phyloP scores from a whole-genome alignment of 2,113 vertebrate species.

The Pomatostomus ruficeps region DNA sequence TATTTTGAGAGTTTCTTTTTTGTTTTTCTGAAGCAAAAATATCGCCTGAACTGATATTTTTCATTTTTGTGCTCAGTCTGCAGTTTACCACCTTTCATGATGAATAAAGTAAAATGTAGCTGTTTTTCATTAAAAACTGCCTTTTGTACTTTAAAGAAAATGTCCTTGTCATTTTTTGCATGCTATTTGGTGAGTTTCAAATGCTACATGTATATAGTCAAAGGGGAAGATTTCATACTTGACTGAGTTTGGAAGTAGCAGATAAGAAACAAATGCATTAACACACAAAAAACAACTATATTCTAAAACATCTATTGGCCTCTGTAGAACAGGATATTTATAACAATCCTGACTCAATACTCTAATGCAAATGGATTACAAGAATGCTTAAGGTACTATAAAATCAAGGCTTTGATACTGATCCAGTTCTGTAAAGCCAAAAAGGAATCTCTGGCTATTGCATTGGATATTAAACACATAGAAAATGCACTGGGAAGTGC shows the following conservation, averaged over 20 bases:
- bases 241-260: not conserved
- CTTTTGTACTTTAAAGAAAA: constrained; percentile 6
- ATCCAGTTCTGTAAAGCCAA: not conserved
- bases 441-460: not conserved
- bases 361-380: not conserved
- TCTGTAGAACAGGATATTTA: not conserved
- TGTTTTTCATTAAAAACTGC: not conserved
- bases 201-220: not conserved
- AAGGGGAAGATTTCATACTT: not conserved
- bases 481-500: not conserved
- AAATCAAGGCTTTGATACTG: not conserved
- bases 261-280: not conserved
- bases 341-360: not conserved
- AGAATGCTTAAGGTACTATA: not conserved
- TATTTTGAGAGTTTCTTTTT: constrained; percentile 16
- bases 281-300: not conserved
- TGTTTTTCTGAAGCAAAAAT: constrained; percentile 30
- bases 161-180: not conserved
- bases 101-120: not conserved
- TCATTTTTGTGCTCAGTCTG: constrained; percentile 14
- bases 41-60: not conserved
- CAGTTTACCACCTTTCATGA: not conserved
- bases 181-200: not conserved
- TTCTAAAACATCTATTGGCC: not conserved
- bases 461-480: not conserved